Evolutionary conservation across 2,797 vertebrate species (phyloP), one percentile per base, ranked within the genome.

Genomic region (Florisuga fusca): DNA sequence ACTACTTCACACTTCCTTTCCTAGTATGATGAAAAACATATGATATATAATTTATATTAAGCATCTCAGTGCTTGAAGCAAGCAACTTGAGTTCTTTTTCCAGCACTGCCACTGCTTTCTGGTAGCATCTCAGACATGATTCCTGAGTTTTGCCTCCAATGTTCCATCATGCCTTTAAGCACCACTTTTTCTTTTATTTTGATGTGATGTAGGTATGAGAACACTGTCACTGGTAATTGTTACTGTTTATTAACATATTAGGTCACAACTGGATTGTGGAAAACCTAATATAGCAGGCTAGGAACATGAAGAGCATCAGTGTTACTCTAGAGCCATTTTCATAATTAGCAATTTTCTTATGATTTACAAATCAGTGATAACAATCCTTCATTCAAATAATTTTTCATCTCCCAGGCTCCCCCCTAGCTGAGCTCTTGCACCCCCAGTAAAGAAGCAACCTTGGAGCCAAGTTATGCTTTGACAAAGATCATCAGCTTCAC

Each of bases 1-100:
- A 43, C n/a, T 74, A 36, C 33, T 82, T 84, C 84, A 48, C 63
- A 77, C 36, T 90, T 81, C 23, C 38, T 93, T 94, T 61, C 81
- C 41, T 67, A 53, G 21, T 53, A 62, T 76, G 74, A 90, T 61
- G 38, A 58, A 89, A 75, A 77, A 46, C 11, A 34, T 43, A 53
- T 8, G 33, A 15, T 18, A 17, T 10, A 71, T 31, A 21, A 4
- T 82, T 82, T 58, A 31, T 4, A 62, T 29, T 45, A 6, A 90
- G 45, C 7, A 78, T 45, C 53, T 83, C 75, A 75, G 18, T 45
- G 36, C 41, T 84, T 55, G 38, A 72, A 18, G 8, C 18, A 38
- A 81, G 36, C 59, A 72, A 53, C 22, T 31, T 27, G 14, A 87
- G 41, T 63, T 87, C 20, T 55, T 94, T 85, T 72, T 66, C 33